Evolutionary conservation across 2,888 invertebrate species (phyloP).

Genomic region (Ophioninae sp.): DNA sequence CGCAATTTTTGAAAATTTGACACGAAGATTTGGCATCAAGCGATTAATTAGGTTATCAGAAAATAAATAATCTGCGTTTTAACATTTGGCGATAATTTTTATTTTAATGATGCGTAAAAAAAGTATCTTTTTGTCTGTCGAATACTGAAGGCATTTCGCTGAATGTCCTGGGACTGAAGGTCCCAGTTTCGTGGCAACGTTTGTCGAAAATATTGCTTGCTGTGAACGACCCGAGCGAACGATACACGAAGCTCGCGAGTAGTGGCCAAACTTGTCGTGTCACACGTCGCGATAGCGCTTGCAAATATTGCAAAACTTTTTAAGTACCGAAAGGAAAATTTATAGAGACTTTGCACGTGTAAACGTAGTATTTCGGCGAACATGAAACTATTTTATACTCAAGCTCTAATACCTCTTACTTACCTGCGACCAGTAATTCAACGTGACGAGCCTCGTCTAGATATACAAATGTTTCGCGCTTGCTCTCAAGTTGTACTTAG

Average conservation of each 20-base stretch:
- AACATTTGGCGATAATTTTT: too few species aligned
- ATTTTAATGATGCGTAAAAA: too few species aligned
- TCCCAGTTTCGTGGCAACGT: not conserved
- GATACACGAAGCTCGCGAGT: not conserved
- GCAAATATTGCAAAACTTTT: not conserved
- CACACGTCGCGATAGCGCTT: not conserved
- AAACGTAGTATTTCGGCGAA: not conserved
- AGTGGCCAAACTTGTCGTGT: not conserved
- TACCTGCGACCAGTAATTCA: constrained; percentile 4
- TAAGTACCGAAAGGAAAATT: constrained; percentile 1
- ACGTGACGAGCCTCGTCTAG: not conserved
- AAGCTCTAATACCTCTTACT: constrained; percentile 9
- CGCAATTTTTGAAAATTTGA: too few species aligned
- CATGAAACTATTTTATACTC: constrained; percentile 14
- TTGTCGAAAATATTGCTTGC: not conserved
- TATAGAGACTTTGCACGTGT: not conserved
- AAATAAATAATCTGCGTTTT: too few species aligned
- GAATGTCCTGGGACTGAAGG: not conserved
- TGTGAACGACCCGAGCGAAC: constrained; percentile 2
- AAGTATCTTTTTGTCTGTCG: too few species aligned
- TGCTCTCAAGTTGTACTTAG: not conserved
- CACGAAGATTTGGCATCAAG: too few species aligned
- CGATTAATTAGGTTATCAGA: too few species aligned
- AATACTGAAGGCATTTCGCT: not conserved
- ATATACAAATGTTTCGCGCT: constrained; percentile 16